phyloP scores from a whole-genome alignment of 1,140 invertebrate species.

The Mizuhopecten yessoensis region DNA sequence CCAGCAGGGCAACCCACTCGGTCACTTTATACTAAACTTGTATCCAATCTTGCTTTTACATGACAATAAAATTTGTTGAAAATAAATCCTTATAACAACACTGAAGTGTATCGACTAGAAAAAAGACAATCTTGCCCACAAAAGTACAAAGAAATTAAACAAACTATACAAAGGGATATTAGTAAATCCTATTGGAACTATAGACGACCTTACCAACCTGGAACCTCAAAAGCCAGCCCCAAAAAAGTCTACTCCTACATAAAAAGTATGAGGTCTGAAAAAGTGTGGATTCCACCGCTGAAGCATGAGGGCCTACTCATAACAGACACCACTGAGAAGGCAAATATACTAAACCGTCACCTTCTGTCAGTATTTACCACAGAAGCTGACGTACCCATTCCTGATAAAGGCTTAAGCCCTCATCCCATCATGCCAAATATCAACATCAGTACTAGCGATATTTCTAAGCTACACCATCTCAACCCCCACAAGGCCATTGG shows the following conservation, averaged over 20 bases:
- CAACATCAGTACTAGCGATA: conserved; percentile 25
- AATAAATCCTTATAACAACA: too few relatives aligned
- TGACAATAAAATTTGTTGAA: too few relatives aligned
- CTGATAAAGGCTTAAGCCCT: conserved; percentile 41
- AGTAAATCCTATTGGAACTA: background rate
- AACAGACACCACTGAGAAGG: conserved; percentile 10
- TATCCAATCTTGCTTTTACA: too few relatives aligned
- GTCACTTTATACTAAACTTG: too few relatives aligned
- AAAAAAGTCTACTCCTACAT: background rate
- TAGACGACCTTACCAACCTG: background rate
- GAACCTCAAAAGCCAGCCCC: background rate
- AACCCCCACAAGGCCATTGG: conserved; percentile 48
- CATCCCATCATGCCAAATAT: conserved; percentile 12
- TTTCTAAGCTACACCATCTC: conserved; percentile 11
- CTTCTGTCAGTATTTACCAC: conserved; percentile 32
- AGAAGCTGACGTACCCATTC: background rate
- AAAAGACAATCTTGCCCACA: background rate
- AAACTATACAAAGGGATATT: background rate
- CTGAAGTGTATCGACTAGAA: too few relatives aligned
- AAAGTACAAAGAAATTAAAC: background rate
- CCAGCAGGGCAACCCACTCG: too few relatives aligned
- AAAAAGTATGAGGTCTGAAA: background rate
- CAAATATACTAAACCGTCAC: conserved; percentile 51
- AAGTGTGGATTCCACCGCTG: background rate
- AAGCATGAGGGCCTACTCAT: background rate